phyloP scores from a whole-genome alignment of 2,113 vertebrate species.

The Entosphenus tridentatus region DNA sequence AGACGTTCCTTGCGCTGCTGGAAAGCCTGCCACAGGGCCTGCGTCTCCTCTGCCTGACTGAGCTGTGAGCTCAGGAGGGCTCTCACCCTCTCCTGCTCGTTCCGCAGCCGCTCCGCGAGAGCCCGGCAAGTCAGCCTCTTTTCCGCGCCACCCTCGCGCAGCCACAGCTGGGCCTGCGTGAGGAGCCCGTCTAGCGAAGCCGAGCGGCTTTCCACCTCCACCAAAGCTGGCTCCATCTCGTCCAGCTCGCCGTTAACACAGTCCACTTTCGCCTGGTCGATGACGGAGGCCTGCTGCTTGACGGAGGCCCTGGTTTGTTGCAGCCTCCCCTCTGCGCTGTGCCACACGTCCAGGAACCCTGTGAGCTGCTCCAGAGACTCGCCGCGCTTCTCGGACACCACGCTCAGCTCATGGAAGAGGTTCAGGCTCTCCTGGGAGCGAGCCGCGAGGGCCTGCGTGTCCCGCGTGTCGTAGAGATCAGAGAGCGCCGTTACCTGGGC shows the following conservation, averaged over 20 bases:
- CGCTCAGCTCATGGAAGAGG: slow-evolving; percentile 40
- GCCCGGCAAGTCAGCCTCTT: slow-evolving; percentile 52
- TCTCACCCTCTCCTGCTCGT: slow-evolving; percentile 45
- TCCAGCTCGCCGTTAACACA: slow-evolving; percentile 31
- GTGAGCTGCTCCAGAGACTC: slow-evolving; percentile 30
- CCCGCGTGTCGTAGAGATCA: slow-evolving; percentile 27
- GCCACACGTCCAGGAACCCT: slow-evolving; percentile 28
- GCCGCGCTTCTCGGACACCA: slow-evolving; percentile 32
- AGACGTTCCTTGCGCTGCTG: slow-evolving; percentile 42
- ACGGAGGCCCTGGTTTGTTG: slow-evolving; percentile 34
- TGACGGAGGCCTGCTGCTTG: slow-evolving; percentile 21
- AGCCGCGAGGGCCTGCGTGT: slow-evolving; percentile 33
- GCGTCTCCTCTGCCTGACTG: slow-evolving; percentile 59
- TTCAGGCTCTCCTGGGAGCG: slow-evolving; percentile 51
- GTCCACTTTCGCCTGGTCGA: slow-evolving; percentile 40
- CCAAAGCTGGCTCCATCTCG: slow-evolving; percentile 25
- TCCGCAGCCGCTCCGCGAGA: slow-evolving; percentile 28
- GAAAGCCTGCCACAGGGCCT: slow-evolving; percentile 35
- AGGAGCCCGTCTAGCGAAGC: slow-evolving; percentile 38
- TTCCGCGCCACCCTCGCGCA: slow-evolving; percentile 24
- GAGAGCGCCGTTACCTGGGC: slow-evolving; percentile 27
- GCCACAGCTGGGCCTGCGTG: slow-evolving; percentile 52
- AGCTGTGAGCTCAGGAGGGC: slow-evolving; percentile 61
- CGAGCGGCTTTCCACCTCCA: slow-evolving; percentile 35
- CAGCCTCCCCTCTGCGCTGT: slow-evolving; percentile 18